Evolutionary conservation across 2,113 vertebrate species (phyloP).

Genomic region (Egretta garzetta): DNA sequence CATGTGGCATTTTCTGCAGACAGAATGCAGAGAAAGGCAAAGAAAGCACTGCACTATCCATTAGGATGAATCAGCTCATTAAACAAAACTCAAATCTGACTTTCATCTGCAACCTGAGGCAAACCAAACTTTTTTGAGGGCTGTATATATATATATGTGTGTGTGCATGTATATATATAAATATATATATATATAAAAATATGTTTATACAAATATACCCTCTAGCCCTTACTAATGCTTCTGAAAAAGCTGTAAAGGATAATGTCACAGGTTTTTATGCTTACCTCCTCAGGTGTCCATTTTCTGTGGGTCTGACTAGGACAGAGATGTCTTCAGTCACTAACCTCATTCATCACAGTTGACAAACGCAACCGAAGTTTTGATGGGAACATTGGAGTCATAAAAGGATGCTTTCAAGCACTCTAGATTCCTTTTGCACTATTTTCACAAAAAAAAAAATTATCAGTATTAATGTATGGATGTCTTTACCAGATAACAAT

Average conservation of each 20-base stretch:
- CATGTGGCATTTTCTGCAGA: neutral
- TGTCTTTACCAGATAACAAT: neutral
- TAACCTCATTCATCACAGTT: neutral
- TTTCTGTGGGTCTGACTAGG: neutral
- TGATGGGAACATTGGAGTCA: neutral
- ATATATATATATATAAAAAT: neutral
- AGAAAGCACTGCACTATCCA: neutral
- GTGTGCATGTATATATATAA: neutral
- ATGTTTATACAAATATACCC: neutral
- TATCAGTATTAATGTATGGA: constrained; percentile 10
- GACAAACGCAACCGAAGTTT: neutral
- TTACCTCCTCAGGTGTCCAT: neutral
- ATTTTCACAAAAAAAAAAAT: neutral
- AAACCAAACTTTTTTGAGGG: neutral
- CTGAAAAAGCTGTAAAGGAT: neutral
- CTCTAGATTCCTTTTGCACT: neutral
- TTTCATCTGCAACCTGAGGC: neutral
- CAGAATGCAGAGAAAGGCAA: neutral
- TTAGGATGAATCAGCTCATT: neutral
- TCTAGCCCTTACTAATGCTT: neutral
- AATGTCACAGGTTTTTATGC: neutral
- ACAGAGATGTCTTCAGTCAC: neutral
- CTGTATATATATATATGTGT: fast-evolving
- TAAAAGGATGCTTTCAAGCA: neutral
- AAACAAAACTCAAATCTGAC: neutral